phyloP scores from a whole-genome alignment of 37 sponge, comb jelly and placozoan genomes.

The Ianthella basta region DNA sequence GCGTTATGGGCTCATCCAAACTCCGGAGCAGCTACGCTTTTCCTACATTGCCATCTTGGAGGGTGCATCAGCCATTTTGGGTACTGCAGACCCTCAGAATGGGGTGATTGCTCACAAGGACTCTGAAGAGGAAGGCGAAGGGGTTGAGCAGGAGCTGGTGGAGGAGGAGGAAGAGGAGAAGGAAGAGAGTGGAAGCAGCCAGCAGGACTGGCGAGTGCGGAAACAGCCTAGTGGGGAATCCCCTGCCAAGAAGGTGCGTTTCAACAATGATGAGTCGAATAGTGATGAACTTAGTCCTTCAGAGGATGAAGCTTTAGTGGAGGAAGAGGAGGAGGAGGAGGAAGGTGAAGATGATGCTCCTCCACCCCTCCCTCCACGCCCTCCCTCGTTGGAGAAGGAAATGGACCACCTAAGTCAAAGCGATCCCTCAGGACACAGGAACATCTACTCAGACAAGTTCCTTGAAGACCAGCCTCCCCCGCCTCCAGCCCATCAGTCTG shows the following conservation, averaged over 20 bases:
- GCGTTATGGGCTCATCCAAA: slow-evolving; percentile 92
- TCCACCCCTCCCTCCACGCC: slow-evolving; percentile 77
- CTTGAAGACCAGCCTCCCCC: too few species aligned
- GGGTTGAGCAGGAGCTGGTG: slow-evolving; percentile 39
- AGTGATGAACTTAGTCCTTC: background rate
- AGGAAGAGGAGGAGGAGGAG: background rate
- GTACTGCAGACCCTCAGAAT: background rate
- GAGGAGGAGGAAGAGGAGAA: slow-evolving; percentile 30
- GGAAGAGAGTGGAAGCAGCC: background rate
- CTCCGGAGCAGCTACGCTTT: slow-evolving; percentile 95
- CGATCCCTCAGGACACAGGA: background rate
- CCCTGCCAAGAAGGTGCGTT: background rate
- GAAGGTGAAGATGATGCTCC: slow-evolving; percentile 45
- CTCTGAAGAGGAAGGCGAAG: slow-evolving; percentile 34
- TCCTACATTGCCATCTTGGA: slow-evolving; percentile 90
- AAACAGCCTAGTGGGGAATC: background rate
- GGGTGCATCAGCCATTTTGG: slow-evolving; percentile 43
- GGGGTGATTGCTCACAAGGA: slow-evolving; percentile 39
- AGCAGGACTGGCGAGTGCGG: background rate
- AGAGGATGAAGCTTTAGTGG: slow-evolving; percentile 34
- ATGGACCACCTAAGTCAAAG: background rate
- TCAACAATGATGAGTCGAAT: background rate
- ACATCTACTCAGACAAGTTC: background rate
- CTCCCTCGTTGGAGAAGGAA: slow-evolving; percentile 19
- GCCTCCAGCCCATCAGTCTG: too few species aligned